Evolutionary conservation across 2,113 vertebrate genomes (phyloP), one percentile per base, ranked within the genome.

Genomic region (Pollachius pollachius): DNA sequence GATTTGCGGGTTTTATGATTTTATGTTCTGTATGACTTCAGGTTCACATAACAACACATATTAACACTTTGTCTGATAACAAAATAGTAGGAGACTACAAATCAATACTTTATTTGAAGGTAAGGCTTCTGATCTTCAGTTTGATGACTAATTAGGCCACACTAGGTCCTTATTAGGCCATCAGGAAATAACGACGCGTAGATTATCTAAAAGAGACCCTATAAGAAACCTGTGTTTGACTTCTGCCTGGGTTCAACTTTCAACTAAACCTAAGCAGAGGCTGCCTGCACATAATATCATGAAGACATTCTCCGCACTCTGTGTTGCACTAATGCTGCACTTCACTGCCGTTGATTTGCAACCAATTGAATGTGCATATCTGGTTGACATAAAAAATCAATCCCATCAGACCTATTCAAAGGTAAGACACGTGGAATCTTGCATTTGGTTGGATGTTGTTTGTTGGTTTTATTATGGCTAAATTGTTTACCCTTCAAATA

Each of bases 121-220:
- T 34, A 34, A 5, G 30, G 4, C 30, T 34, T 5, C 30, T 34
- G 30, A 34, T 34, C 6, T 34, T 34, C 30, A 34, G 30, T 34
- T 34, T 34, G 30, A 34, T 34, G 30, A 34, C 6, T 34, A 34
- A 34, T 34, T 15, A 21, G 61, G 27, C 30, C n/a, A 34, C 30
- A 23, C 23, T 23, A 64, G 62, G n/a, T 19, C 34, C 63, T 72
- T 81, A 81, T 86, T 82, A 77, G 82, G 84, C 34, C n/a, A 2
- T 65, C 37, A 48, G 41, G 21, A 17, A 66, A 1, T 11, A 25
- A 52, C 23, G 6, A 75, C 75, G 75, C 34, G 21, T 37, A 62
- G 9, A 34, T 34, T 4, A 34, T 34, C 41, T 48, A 48, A 9
- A 48, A 48, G 41, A 9, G 12, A 13, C 41, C 4, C 4, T 34